A percentile compares a stretch with the other conserved stretches of the same genome.
Conservation (phyloP, 2,113 vertebrate species). For the Anguilla japonica region DNA sequence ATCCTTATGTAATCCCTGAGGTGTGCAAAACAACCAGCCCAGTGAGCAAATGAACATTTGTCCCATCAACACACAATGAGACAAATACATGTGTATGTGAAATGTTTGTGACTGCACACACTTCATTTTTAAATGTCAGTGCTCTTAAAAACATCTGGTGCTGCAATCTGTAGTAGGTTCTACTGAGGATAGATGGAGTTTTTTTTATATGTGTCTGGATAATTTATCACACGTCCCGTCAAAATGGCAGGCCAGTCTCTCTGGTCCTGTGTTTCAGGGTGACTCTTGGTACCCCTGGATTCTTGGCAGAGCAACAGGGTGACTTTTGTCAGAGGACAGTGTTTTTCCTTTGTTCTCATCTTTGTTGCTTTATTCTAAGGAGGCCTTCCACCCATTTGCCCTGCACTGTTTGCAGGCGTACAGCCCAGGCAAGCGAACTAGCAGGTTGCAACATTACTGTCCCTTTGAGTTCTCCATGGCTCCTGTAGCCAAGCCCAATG, state of each 20-base stretch:
- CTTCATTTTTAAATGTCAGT: neutral
- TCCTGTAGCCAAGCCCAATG: neutral
- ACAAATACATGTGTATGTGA: slow-evolving; percentile 12
- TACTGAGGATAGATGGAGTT: slow-evolving; percentile 16
- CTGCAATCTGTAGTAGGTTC: slow-evolving; percentile 24
- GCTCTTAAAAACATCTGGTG: slow-evolving; percentile 33
- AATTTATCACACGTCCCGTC: slow-evolving; percentile 28
- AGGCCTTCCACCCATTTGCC: neutral
- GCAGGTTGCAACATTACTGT: neutral
- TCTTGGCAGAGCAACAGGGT: neutral
- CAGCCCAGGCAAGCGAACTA: neutral
- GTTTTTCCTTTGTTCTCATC: slow-evolving; percentile 34
- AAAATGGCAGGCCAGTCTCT: slow-evolving; percentile 24
- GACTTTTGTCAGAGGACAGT: neutral
- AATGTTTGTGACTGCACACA: neutral
- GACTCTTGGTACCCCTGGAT: neutral
- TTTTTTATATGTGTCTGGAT: slow-evolving; percentile 23
- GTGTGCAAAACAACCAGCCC: neutral
- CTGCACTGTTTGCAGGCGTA: neutral
- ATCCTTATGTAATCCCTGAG: neutral
- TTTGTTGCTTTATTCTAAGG: neutral
- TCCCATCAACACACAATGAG: neutral
- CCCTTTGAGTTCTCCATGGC: neutral
- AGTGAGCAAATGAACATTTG: neutral
- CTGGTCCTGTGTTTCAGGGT: neutral